Evolutionary conservation across 1,140 invertebrate species (phyloP), one percentile per base, ranked within the genome.

Genomic region (Tribolium castaneum): DNA sequence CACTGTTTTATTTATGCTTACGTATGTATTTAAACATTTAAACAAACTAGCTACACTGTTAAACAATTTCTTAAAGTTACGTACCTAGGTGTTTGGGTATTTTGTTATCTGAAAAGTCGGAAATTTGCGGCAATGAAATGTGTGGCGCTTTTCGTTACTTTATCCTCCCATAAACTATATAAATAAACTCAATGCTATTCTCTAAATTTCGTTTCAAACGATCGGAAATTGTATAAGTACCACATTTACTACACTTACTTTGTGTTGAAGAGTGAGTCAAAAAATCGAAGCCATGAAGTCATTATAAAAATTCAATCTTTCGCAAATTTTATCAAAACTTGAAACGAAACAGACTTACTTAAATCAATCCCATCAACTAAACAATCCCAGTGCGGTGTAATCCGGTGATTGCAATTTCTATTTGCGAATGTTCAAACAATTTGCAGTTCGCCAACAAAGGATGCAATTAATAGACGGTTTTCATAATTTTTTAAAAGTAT

Each of bases 111-210:
- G 14, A 22, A 59, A 59, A 30, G 54, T 59, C 54, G 54, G 54
- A 59, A 59, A 59, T 59, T 59, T 59, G 19, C 22, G 54, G 25
- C 54, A 59, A 59, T 59, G 22, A 59, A 59, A 30, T 59, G 14
- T 30, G 19, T 59, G 54, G 7, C 19, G 54, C 54, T 59, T 25
- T 59, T 22, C 54, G 54, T 59, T 59, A 25, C 54, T 59, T 59
- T 59, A 59, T 59, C 25, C 19, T 59, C 16, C 54, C 14, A 59
- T 59, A 59, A 59, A 59, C 54, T 59, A 59, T 30, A 59, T 19
- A 25, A 45, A 9, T 45, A 45, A 59, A 59, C 54, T 25, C 54
- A 19, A 59, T 34, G 54, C 54, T 59, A 59, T 59, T 59, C 22
- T 59, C 54, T 59, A 25, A 59, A 25, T 59, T 22, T 59, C 22